A percentile compares a stretch with the other conserved stretches of the same genome.
Conservation (phyloP, 2,888 invertebrate species). For the Apotomis turbidana region DNA sequence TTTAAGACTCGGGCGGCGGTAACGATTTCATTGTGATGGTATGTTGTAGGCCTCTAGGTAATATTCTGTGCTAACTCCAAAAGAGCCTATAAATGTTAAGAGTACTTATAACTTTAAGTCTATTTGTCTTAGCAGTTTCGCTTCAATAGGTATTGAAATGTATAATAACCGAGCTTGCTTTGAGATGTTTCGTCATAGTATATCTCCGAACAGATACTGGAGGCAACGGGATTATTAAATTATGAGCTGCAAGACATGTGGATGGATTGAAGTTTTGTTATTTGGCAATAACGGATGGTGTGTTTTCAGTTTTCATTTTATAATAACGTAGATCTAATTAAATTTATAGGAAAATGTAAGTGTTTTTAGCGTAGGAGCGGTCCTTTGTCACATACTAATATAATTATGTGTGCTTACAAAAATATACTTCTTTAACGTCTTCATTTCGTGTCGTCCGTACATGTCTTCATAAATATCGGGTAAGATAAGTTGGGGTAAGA, state of each 20-base stretch:
- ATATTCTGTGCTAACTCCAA: constrained; percentile 3
- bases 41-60: constrained; percentile 43
- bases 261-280: background rate
- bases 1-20: constrained; percentile 66
- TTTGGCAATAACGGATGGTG: background rate
- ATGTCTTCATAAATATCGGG: no score
- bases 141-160: constrained; percentile 47
- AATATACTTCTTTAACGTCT: no score
- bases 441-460: no score
- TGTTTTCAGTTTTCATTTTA: no score
- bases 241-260: background rate
- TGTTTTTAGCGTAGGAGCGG: no score
- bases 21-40: constrained; percentile 72
- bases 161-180: constrained; percentile 39
- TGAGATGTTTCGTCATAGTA: constrained; percentile 17
- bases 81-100: background rate
- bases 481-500: no score
- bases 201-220: constrained; percentile 3
- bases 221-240: background rate
- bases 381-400: no score
- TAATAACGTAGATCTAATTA: no score
- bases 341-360: no score
- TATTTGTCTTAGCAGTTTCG: constrained; percentile 5
- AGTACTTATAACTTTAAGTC: background rate
- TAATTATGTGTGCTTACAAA: no score